A percentile compares a stretch with the other conserved stretches of the same genome.
Conservation (phyloP, 2,797 vertebrate species). For the Ctenochaetus hawaiiensis region DNA sequence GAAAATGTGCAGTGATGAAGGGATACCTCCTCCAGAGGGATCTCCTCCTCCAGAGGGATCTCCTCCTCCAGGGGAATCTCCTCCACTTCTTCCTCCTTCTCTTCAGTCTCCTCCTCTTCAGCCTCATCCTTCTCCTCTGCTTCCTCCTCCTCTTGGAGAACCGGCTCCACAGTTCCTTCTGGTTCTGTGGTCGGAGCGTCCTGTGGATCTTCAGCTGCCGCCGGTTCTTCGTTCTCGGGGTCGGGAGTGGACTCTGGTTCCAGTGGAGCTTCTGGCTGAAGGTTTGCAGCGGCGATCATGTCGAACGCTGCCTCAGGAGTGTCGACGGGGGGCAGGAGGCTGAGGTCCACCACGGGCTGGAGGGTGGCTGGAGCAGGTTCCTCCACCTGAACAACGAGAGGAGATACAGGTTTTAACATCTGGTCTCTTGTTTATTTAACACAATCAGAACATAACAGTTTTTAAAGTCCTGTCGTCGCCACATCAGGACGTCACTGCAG, state of each 20-base stretch:
- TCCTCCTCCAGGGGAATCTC: conserved; percentile 51
- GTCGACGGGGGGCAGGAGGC: conserved; percentile 15
- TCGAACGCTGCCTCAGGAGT: conserved; percentile 66
- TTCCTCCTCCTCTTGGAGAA: conserved; percentile 74
- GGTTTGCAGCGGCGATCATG: conserved; percentile 69
- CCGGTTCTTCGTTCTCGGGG: conserved; percentile 31
- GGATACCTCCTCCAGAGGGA: conserved; percentile 85
- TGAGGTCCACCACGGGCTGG: conserved; percentile 50
- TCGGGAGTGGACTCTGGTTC: conserved; percentile 36
- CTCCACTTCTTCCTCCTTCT: conserved; percentile 74
- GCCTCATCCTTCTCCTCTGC: conserved; percentile 76
- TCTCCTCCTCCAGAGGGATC: conserved; percentile 52
- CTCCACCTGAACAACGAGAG: conserved; percentile 43
- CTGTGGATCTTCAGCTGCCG: conserved; percentile 9
- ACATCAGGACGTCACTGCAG: too few species aligned
- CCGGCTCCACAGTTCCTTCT: conserved; percentile 36
- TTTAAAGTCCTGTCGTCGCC: too few species aligned
- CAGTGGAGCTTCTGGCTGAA: conserved; percentile 34
- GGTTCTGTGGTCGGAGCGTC: conserved; percentile 15
- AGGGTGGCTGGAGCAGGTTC: conserved; percentile 11
- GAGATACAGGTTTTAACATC: not conserved
- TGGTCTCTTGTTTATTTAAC: too few species aligned
- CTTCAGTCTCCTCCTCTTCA: conserved; percentile 79
- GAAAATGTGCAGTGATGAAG: conserved; percentile 4
- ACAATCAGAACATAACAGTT: too few species aligned